phyloP scores from a whole-genome alignment of 1,140 invertebrate genomes.

The Gonioctena quinquepunctata region DNA sequence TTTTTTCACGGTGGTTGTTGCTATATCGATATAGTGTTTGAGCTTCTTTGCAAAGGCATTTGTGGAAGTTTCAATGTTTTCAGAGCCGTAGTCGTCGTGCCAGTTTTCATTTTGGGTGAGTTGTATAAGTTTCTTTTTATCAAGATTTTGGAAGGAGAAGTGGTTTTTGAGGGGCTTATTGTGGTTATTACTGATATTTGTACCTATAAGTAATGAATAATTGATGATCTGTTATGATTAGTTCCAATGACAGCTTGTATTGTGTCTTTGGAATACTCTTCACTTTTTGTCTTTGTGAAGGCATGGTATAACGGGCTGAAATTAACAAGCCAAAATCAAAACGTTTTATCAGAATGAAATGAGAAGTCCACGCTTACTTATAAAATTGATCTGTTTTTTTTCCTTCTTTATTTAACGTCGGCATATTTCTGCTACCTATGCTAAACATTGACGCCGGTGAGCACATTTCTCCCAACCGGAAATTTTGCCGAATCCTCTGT shows the following conservation, averaged over 20 bases:
- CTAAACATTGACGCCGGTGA: too few species aligned
- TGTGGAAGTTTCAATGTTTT: background rate
- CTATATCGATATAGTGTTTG: background rate
- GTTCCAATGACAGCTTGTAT: too few species aligned
- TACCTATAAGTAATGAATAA: too few species aligned
- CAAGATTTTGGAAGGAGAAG: background rate
- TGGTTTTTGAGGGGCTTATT: background rate
- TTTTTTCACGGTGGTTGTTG: background rate
- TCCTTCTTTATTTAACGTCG: too few species aligned
- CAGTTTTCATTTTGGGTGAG: background rate
- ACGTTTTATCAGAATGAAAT: too few species aligned
- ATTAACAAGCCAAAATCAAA: too few species aligned
- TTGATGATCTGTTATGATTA: background rate
- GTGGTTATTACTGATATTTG: too few species aligned
- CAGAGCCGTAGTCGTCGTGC: background rate
- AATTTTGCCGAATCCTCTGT: too few species aligned
- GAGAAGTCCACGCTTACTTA: too few species aligned
- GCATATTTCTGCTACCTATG: too few species aligned
- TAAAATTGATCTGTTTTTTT: too few species aligned
- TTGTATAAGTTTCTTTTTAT: background rate
- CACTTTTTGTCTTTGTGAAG: background rate
- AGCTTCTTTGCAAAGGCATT: background rate
- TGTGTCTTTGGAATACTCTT: background rate
- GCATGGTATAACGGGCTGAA: background rate
- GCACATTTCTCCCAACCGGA: too few species aligned